Evolutionary conservation across 2,113 vertebrate genomes (phyloP), one percentile per base, ranked within the genome.

Genomic region (Scatophagus argus): DNA sequence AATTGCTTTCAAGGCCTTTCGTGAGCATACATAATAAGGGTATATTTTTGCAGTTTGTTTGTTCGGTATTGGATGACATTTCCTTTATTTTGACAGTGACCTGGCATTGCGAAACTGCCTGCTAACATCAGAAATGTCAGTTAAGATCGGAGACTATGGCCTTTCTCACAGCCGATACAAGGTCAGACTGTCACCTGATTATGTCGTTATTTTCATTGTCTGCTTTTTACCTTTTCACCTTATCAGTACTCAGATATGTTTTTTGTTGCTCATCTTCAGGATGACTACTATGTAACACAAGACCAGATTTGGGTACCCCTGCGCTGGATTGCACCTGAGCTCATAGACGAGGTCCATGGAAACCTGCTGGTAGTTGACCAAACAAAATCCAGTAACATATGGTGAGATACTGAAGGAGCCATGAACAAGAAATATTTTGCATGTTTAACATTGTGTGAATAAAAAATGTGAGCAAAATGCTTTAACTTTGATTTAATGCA

Each of bases 241-340:
- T 41, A 4, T 21, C 1, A 52, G 6, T 31, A n/a, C 8, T 67
- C 6, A 47, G 10, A 21, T 27, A 25, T 16, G 2, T 10, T 34
- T 16, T 41, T 25, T 69, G 12, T 56, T 67, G 4, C 62, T 13
- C 34, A 93, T 74, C 79, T 82, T 70, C 60, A 99, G 98, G 97
- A 98, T 16, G 98, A 99, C 91, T 99, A 99, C 91, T 97, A 97
- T 9, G 93, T 99, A 89, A 99, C 98, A 0, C 94, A 97, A 16
- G 98, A 99, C 94, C 98, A 98, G 94, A 96, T 99, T 88, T 99
- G 98, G 98, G 96, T 99, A 86, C 97, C 98, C 0, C 93, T 99
- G 88, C 97, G 98, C 86, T 99, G 98, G 98, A 98, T 99, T 8
- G 97, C 98, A 0, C 98, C 98, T 1, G 98, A 99, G 90, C 97